These are phyloP conservation scores for Dicyrtoma fusca DNA, from an alignment of 2,888 invertebrate species.

Conservation along the genomic window DNA sequence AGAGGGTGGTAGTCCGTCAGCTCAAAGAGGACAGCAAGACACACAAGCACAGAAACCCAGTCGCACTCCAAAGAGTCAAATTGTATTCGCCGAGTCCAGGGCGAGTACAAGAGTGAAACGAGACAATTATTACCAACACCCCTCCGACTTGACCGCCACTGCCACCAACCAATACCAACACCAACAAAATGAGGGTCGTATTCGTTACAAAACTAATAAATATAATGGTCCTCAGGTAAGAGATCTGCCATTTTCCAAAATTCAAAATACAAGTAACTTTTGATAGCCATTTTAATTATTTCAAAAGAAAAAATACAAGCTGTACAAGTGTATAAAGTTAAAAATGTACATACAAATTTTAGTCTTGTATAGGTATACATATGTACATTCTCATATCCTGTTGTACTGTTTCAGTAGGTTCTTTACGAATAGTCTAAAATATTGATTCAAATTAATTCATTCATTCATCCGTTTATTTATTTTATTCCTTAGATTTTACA, in stretches of 20 bases:
- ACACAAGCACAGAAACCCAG: not conserved
- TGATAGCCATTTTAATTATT: not conserved
- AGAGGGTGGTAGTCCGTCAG: conserved; percentile 34
- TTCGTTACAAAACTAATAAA: conserved; percentile 35
- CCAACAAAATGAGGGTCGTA: conserved; percentile 28
- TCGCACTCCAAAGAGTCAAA: conserved; percentile 25
- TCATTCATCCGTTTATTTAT: too few relatives aligned
- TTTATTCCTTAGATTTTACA: too few relatives aligned
- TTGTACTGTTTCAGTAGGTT: too few relatives aligned
- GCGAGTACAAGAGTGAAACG: not conserved
- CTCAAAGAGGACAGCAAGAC: not conserved
- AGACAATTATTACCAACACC: conserved; percentile 2
- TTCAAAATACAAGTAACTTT: not conserved
- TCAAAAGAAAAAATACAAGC: too few relatives aligned
- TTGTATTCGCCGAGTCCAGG: conserved; percentile 26
- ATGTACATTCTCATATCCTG: too few relatives aligned
- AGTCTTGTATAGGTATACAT: too few relatives aligned
- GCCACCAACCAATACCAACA: conserved; percentile 13
- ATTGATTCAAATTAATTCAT: too few relatives aligned
- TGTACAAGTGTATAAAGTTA: too few relatives aligned
- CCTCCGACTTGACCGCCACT: conserved; percentile 14
- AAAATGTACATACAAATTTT: too few relatives aligned
- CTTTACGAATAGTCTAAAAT: too few relatives aligned
- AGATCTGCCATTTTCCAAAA: conserved; percentile 14
- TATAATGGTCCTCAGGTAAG: conserved; percentile 33